These are phyloP conservation scores for Drosophila prosaltans DNA, from an alignment of 1,140 invertebrate genomes.

Conservation along the genomic window DNA sequence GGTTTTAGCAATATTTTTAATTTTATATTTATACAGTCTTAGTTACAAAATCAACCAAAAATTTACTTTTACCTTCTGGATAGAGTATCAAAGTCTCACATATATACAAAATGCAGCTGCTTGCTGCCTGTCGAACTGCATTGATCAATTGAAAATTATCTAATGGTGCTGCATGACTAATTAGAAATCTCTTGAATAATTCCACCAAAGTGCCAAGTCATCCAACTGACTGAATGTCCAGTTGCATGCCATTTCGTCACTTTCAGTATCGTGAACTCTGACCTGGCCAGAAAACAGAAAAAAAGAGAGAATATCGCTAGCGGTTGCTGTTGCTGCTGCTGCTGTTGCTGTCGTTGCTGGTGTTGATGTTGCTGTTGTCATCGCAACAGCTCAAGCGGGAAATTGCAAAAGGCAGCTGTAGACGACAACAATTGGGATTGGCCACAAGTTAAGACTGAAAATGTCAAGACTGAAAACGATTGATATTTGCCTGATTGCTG, in stretches of 20 bases:
- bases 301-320: too few species aligned
- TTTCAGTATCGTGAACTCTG: constrained; percentile 63
- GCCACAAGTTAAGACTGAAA: constrained; percentile 4
- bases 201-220: constrained; percentile 64
- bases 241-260: constrained; percentile 47
- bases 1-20: too few species aligned
- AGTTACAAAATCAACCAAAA: too few species aligned
- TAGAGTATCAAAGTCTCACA: background rate
- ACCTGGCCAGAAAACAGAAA: constrained; percentile 18
- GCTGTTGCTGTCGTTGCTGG: too few species aligned
- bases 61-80: background rate
- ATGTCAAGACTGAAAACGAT: background rate
- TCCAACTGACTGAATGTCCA: constrained; percentile 35
- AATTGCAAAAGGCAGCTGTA: constrained; percentile 63
- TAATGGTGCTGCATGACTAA: constrained; percentile 70
- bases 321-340: background rate
- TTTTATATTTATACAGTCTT: too few species aligned
- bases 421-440: constrained; percentile 16
- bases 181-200: constrained; percentile 43
- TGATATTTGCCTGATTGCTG: background rate
- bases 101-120: constrained; percentile 46
- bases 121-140: constrained; percentile 18
- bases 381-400: constrained; percentile 60
- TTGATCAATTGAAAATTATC: constrained; percentile 61
- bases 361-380: constrained; percentile 36